Evolutionary conservation across 2,113 vertebrate species (phyloP).

Genomic region (Eidolon helvum): DNA sequence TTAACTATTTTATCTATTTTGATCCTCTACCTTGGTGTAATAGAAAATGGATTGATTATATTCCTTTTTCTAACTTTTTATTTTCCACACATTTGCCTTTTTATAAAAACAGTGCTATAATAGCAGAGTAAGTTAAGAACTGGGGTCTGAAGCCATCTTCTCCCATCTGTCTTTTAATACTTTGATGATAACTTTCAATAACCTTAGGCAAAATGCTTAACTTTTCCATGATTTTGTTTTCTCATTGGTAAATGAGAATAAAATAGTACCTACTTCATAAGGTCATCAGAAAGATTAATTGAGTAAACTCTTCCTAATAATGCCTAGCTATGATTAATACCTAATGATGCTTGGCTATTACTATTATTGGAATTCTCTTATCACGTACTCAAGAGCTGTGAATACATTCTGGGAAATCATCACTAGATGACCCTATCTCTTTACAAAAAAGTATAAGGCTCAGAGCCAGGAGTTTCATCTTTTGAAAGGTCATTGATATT

Average conservation of each 20-base stretch:
- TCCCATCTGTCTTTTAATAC: background rate
- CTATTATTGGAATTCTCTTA: background rate
- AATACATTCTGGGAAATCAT: background rate
- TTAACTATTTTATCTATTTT: slow-evolving; percentile 18
- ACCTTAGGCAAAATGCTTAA: background rate
- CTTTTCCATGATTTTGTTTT: background rate
- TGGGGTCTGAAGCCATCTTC: background rate
- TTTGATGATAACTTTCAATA: background rate
- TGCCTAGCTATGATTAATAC: background rate
- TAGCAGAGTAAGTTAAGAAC: background rate
- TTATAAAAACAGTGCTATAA: background rate
- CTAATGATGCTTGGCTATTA: background rate
- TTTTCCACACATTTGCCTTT: slow-evolving; percentile 10
- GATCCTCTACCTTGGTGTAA: background rate
- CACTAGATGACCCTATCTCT: background rate
- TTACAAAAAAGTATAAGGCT: background rate
- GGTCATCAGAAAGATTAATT: background rate
- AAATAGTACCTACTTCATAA: background rate
- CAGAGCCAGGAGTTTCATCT: background rate
- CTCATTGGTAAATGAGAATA: background rate
- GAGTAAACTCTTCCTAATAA: background rate
- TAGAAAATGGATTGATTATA: background rate
- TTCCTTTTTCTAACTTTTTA: background rate
- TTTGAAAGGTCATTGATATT: background rate
- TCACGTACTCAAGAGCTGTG: background rate